Evolutionary conservation across 2,888 invertebrate genomes (phyloP), one percentile per base, ranked within the genome.

Genomic region (Prionchulus punctatus): DNA sequence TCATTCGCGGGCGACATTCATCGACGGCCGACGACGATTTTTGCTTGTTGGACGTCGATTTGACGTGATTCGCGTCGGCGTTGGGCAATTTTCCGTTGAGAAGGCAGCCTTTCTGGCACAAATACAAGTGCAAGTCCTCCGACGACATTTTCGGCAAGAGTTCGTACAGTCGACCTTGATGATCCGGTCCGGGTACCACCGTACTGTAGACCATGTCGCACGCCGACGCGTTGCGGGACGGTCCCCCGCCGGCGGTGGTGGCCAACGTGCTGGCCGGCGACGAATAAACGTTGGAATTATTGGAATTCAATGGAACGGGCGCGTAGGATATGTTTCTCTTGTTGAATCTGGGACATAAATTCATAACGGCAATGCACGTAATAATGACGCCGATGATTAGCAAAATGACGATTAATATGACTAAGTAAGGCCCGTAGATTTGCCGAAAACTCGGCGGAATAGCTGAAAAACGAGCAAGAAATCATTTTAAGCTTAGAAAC

Each of bases 361-460:
- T 58, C 28, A 58, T 23, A 12, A 58, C 54, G 21, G 52, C 7
- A 1, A 55, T 55, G 21, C 54, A 55, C 2, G 30, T 12, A 15
- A 57, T 25, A 18, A 57, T 55, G 4, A 21, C n/a, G 25, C 47
- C 21, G 15, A 57, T 57, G 12, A 57, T 2, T 18, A 30, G 12
- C 21, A 23, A 27, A 12, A 57, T 42, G 2, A 54, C 31, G 2
- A 54, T 27, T 25, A 57, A 30, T 23, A 57, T 57, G 21, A 36
- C 28, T 30, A 57, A 54, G 28, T 57, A 57, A 7, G 51, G 26
- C 4, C 57, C 7, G 3, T 31, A n/a, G 15, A 42, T 15, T 21
- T 30, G 30, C 3, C 27, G 3, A 4, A 31, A 26, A 12, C 3
- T 21, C 4, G 53, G 23, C 30, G 21, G 7, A 18, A 2, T 3